Evolutionary conservation across 2,797 vertebrate species (phyloP), one percentile per base, ranked within the genome.

Genomic region (Acrossocheilus fasciatus): DNA sequence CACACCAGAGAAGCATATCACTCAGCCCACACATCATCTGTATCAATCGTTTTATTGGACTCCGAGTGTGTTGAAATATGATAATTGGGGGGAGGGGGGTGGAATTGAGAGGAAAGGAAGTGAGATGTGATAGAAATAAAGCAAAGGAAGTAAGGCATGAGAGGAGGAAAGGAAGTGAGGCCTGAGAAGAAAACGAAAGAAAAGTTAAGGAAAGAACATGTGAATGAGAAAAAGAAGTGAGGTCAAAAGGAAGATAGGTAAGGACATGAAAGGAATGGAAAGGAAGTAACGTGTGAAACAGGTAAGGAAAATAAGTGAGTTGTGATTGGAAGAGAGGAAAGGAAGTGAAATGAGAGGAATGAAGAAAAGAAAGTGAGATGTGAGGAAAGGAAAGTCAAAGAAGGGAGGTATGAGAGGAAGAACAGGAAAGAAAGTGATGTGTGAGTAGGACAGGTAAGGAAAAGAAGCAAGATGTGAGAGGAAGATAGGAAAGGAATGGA

Each of bases 21-120:
- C 87, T 88, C 84, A 88, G 78, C 90, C 89, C 85, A 87, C 87
- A 88, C 87, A 91, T 91, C 86, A 90, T 90, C 88, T 88, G 87
- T 76, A 89, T 91, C 80, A 86, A 89, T 86, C 76, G 81, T 82
- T 90, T 86, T 88, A 89, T 87, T 87, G 79, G 87, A 81, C 86
- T 86, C 85, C 2, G 80, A 87, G 85, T 54, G 82, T 88, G 78
- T 68, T 83, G 87, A 86, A 87, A 83, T 82, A 88, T 90, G 86
- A 87, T 90, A 87, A 89, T 90, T 85, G 69, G 43, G 66, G 85
- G 45, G 54, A 57, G 52, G 66, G 50, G 39, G n/a, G 77, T 80
- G 76, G 66, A 52, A 79, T 30, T 73, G 50, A 80, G 68, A 88
- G 77, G 45, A 36, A 87, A 85, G 76, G 70, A 70, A 72, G 54